Conservation (phyloP, 2,113 vertebrate species). For the Paralichthys olivaceus region DNA sequence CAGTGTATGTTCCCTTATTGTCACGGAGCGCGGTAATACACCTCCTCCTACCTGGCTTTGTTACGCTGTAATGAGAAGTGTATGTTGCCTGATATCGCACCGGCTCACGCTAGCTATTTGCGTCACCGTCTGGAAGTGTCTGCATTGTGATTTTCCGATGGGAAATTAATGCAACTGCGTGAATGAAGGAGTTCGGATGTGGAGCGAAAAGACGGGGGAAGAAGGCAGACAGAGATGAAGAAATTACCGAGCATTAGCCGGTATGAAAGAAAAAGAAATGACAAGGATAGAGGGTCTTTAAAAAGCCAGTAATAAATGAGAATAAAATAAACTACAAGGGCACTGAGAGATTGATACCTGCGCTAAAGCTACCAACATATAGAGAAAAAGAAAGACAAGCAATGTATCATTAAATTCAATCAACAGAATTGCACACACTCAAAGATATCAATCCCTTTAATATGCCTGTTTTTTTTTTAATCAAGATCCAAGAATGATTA, state of each 20-base stretch:
- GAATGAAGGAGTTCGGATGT: not conserved
- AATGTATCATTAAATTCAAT: not conserved
- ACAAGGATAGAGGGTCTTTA: not conserved
- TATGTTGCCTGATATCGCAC: conserved; percentile 31
- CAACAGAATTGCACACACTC: not conserved
- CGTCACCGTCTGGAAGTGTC: conserved; percentile 1
- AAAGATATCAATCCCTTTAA: no score
- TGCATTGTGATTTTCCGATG: conserved; percentile 20
- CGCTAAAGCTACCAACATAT: no score
- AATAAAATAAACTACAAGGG: not conserved
- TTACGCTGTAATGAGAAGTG: conserved; percentile 44
- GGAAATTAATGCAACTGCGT: conserved; percentile 30
- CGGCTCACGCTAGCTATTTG: not conserved
- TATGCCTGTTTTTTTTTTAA: no score
- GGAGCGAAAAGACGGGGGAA: no score
- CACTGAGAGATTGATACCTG: no score
- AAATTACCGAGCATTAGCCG: not conserved
- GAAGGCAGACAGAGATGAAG: not conserved
- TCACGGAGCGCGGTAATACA: not conserved
- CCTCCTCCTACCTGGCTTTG: conserved; percentile 40
- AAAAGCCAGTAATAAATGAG: not conserved
- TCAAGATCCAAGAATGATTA: no score
- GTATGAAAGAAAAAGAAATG: conserved; percentile 3
- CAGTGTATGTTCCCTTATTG: not conserved
- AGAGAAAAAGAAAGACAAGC: not conserved